Conservation (phyloP, 2,113 vertebrate genomes). For the Thunnus thynnus region DNA sequence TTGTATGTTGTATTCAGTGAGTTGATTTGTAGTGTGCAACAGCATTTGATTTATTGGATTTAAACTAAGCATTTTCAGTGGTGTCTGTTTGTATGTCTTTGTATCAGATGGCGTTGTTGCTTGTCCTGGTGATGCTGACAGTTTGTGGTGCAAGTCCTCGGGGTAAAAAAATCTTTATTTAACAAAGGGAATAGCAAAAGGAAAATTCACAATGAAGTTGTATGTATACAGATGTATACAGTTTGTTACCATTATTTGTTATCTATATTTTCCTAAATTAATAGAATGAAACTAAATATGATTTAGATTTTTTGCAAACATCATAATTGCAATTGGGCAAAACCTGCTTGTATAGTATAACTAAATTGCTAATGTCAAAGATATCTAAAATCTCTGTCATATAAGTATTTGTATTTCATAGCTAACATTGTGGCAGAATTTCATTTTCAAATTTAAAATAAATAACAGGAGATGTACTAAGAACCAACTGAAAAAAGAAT, state of each 20-base stretch:
- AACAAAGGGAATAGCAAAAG: not conserved
- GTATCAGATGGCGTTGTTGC: constrained; percentile 51
- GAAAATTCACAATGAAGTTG: not conserved
- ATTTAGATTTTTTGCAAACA: too few species aligned
- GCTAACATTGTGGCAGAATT: too few species aligned
- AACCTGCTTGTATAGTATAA: too few species aligned
- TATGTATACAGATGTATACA: too few species aligned
- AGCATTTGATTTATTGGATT: not conserved
- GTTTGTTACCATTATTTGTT: not conserved
- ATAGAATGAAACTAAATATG: not conserved
- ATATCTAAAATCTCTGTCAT: too few species aligned
- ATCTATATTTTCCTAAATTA: not conserved
- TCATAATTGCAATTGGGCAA: too few species aligned
- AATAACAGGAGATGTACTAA: too few species aligned
- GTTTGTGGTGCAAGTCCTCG: constrained; percentile 33
- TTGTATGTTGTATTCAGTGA: not conserved
- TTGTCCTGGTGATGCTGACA: constrained; percentile 41
- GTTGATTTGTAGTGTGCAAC: too few species aligned
- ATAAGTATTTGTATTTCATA: too few species aligned
- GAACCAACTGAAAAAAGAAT: too few species aligned
- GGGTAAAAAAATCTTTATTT: constrained; percentile 31
- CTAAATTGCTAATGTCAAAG: too few species aligned
- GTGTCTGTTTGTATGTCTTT: not conserved
- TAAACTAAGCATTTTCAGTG: not conserved
- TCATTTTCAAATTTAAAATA: too few species aligned